A percentile compares a stretch with the other conserved stretches of the same genome.
Evolutionary conservation across 1,140 invertebrate genomes (phyloP).

Genomic region (Drosophila pandora): DNA sequence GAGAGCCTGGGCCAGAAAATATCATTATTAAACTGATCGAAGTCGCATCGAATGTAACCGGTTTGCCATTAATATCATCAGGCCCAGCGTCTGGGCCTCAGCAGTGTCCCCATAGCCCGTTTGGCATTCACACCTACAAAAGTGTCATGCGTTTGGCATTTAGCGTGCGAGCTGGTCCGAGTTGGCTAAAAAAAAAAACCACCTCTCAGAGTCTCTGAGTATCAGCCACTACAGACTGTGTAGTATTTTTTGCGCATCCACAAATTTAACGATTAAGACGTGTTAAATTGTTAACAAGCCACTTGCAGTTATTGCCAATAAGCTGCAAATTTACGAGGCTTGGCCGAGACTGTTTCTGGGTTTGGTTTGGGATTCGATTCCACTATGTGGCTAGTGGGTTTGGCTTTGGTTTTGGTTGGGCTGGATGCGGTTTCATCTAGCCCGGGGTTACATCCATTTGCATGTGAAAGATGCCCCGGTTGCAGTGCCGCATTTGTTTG

Average conservation of each 20-base stretch:
- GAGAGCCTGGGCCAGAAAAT: constrained; percentile 54
- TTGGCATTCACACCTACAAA: constrained; percentile 83
- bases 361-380: constrained; percentile 12
- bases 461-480: constrained; percentile 45
- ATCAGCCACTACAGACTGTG: background rate
- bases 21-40: constrained; percentile 79
- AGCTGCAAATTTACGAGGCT: constrained; percentile 83
- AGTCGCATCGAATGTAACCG: constrained; percentile 45
- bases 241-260: constrained; percentile 52
- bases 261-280: constrained; percentile 84
- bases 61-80: constrained; percentile 49
- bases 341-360: constrained; percentile 32
- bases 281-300: constrained; percentile 84
- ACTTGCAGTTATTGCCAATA: constrained; percentile 83
- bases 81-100: constrained; percentile 40
- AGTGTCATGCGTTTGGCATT: constrained; percentile 82
- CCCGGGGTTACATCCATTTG: constrained; percentile 43
- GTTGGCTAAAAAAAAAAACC: constrained; percentile 20
- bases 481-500: constrained; percentile 14
- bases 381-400: constrained; percentile 5
- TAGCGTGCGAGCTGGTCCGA: constrained; percentile 43
- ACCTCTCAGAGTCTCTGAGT: constrained; percentile 10
- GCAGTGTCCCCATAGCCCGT: constrained; percentile 51
- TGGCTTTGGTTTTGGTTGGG: constrained; percentile 16
- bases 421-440: constrained; percentile 16